Evolutionary conservation across 2,888 invertebrate genomes (phyloP).

Genomic region (Eupeodes luniger): DNA sequence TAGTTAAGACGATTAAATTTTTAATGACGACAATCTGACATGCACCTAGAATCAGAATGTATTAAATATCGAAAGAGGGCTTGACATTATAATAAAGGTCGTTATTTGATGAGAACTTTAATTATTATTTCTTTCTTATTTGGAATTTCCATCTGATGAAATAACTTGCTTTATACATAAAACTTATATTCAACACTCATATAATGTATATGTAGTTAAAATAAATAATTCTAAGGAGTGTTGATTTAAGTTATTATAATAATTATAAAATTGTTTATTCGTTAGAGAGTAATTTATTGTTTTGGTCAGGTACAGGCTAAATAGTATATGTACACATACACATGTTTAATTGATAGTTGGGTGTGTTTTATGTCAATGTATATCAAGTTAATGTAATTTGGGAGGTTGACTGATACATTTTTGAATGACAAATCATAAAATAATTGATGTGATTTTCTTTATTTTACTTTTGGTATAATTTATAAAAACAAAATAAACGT

Average conservation of each 20-base stretch:
- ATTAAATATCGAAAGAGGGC: not conserved
- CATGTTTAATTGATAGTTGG: not conserved
- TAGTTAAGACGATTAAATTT: constrained; percentile 31
- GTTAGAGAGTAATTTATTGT: not conserved
- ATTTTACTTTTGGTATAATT: not conserved
- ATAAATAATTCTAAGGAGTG: constrained; percentile 25
- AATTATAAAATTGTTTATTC: constrained; percentile 11
- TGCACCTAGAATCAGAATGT: not conserved
- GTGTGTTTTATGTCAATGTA: not conserved
- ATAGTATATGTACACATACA: not conserved
- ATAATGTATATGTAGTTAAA: not conserved
- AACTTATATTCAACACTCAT: no score
- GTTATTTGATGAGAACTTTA: constrained; percentile 41
- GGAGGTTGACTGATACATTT: not conserved
- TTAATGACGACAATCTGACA: constrained; percentile 49
- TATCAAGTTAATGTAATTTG: not conserved
- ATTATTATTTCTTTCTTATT: constrained; percentile 18
- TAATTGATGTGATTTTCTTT: not conserved
- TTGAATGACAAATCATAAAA: not conserved
- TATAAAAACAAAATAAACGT: not conserved
- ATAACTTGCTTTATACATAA: not conserved
- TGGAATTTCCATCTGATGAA: constrained; percentile 32
- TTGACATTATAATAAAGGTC: constrained; percentile 15
- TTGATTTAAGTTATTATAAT: not conserved
- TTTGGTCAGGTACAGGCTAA: not conserved